phyloP scores from a whole-genome alignment of 2,797 vertebrate species.

The Coregonus ussuriensis region DNA sequence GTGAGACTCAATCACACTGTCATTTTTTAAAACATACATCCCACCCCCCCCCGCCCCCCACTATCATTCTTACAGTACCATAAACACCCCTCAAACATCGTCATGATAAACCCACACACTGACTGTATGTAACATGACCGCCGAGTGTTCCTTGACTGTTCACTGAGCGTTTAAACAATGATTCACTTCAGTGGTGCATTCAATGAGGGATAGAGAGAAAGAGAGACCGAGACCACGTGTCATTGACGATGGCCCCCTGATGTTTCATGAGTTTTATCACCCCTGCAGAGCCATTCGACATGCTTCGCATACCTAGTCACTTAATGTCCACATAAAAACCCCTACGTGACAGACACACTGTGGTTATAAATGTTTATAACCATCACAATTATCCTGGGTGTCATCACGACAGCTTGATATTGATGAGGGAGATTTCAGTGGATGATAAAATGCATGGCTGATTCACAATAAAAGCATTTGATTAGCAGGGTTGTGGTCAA shows the following conservation, averaged over 20 bases:
- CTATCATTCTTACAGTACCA: too few species aligned
- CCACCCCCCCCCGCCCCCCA: too few species aligned
- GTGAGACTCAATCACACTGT: too few species aligned
- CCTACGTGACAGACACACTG: slow-evolving; percentile 7
- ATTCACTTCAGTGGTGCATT: not conserved
- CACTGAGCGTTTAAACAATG: not conserved
- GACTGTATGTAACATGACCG: not conserved
- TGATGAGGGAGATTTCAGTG: slow-evolving; percentile 32
- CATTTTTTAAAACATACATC: too few species aligned
- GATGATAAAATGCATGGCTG: slow-evolving; percentile 44
- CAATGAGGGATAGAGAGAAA: not conserved
- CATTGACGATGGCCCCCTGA: slow-evolving; percentile 54
- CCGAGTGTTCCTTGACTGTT: not conserved
- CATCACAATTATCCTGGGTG: slow-evolving; percentile 39
- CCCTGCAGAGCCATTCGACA: slow-evolving; percentile 45
- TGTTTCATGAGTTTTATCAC: slow-evolving; percentile 56
- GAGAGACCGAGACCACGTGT: slow-evolving; percentile 30
- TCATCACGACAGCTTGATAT: slow-evolving; percentile 45
- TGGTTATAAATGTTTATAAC: slow-evolving; percentile 30
- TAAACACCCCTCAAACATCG: too few species aligned
- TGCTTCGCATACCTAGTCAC: slow-evolving; percentile 59
- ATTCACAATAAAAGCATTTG: slow-evolving; percentile 10
- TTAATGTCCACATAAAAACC: slow-evolving; percentile 58
- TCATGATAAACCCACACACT: not conserved
- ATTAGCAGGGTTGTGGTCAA: not conserved